phyloP scores from a whole-genome alignment of 2,888 invertebrate species.

The Gastrophysa polygoni region DNA sequence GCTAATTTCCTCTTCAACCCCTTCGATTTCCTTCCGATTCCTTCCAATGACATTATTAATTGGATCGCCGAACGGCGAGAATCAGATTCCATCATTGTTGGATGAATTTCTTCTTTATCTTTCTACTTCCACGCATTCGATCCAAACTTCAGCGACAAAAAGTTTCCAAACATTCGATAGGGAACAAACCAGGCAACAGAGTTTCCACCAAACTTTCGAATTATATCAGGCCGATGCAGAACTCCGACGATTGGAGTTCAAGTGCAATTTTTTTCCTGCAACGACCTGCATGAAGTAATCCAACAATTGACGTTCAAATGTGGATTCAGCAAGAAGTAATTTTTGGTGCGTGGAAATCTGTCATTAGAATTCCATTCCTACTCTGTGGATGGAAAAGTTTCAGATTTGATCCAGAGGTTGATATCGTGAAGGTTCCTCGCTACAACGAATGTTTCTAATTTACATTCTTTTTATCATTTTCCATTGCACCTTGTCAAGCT shows the following conservation, averaged over 20 bases:
- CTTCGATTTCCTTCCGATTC: not conserved
- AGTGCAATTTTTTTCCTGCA: not conserved
- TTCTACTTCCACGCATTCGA: conserved; percentile 15
- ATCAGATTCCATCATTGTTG: conserved; percentile 11
- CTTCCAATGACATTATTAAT: conserved; percentile 10
- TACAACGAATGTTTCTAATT: too few relatives aligned
- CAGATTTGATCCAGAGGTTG: too few relatives aligned
- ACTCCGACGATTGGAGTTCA: not conserved
- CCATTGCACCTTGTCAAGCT: too few relatives aligned
- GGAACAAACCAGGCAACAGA: not conserved
- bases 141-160: not conserved
- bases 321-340: too few relatives aligned
- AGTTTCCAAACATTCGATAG: not conserved
- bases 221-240: conserved; percentile 9
- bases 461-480: too few relatives aligned
- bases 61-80: conserved; percentile 1
- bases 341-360: too few relatives aligned
- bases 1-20: not conserved
- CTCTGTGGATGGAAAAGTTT: too few relatives aligned
- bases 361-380: too few relatives aligned
- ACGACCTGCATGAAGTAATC: too few relatives aligned
- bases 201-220: conserved; percentile 24
- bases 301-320: too few relatives aligned
- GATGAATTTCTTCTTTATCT: conserved; percentile 26
- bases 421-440: too few relatives aligned